Base-by-base conservation (phyloP, 2,888 invertebrate genomes). In the Polyploca ridens region DNA sequence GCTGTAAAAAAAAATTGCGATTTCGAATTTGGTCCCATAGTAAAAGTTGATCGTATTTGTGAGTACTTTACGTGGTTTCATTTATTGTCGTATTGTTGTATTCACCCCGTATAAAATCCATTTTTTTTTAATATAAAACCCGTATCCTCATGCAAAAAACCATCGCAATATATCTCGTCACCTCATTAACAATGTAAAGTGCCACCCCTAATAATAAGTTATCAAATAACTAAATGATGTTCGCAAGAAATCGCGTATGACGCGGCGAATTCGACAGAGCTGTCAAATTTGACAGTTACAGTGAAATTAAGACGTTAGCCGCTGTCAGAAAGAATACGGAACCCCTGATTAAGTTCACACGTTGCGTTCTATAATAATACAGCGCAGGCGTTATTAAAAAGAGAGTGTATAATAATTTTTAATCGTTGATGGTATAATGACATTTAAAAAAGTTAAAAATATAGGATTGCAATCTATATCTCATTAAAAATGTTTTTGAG, bases 261-360 rank as follows among this genome's bases (percentile, higher is more conserved):
- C 89, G 82, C 68, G 75, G 81, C 85, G 76, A 79, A 66, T 79
- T 81, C 70, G 66, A 71, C 77, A 77, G 77, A 79, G 76, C 75
- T 85, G 89, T 89, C 88, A 88, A 72, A 83, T 83, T 76, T 90
- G 90, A 91, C 88, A 87, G 86, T 77, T 41, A 67, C 72, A 66
- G 73, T 78, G 79, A 79, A 86, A 90, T 89, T 85, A 87, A 91
- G 89, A 91, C 80, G 85, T 87, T 79, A 73, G 76, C 71, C 76
- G 73, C 88, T 83, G 90, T 88, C 89, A 87, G 79, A 82, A 70
- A 71, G 78, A 54, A 54, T 83, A 88, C 86, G 82, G 83, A 83
- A 87, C 90, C 90, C 71, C 67, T 87, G 84, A 93, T 93, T 93
- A 91, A 65, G 75, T 91, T 90, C 83, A 87, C 93, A 86, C 90